Evolutionary conservation across 2,797 vertebrate genomes (phyloP).

Genomic region (Notolepis coatsorum): DNA sequence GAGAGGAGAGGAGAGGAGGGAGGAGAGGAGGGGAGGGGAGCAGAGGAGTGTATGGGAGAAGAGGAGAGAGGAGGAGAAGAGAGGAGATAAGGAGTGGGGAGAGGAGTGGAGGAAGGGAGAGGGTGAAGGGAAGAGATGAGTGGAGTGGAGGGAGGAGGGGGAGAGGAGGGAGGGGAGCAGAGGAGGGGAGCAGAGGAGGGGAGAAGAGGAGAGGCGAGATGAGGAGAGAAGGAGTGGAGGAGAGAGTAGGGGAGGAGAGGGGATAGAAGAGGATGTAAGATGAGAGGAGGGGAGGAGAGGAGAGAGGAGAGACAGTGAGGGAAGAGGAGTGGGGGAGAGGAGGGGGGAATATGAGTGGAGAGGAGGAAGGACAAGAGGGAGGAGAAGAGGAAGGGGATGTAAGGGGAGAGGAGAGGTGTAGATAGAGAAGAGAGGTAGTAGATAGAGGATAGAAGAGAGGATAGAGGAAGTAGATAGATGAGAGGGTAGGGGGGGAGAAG

Average conservation of each 20-base stretch:
- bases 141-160: not conserved
- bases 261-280: no score
- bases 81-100: no score
- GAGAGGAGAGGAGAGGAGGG: not conserved
- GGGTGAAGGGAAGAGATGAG: not conserved
- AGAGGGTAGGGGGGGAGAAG: no score
- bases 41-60: no score
- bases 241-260: no score
- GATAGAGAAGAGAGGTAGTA: not conserved
- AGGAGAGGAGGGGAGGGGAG: no score
- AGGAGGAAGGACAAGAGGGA: not conserved
- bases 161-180: not conserved
- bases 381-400: no score
- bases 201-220: no score
- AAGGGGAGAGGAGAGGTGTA: not conserved
- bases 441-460: no score
- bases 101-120: not conserved
- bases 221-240: not conserved
- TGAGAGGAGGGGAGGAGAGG: no score
- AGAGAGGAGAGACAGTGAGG: not conserved
- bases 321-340: not conserved
- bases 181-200: no score
- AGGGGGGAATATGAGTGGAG: not conserved
- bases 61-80: not conserved
- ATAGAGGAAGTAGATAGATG: not conserved